Conservation (phyloP, 2,797 vertebrate genomes). For the Gymnoscopelus braueri region DNA sequence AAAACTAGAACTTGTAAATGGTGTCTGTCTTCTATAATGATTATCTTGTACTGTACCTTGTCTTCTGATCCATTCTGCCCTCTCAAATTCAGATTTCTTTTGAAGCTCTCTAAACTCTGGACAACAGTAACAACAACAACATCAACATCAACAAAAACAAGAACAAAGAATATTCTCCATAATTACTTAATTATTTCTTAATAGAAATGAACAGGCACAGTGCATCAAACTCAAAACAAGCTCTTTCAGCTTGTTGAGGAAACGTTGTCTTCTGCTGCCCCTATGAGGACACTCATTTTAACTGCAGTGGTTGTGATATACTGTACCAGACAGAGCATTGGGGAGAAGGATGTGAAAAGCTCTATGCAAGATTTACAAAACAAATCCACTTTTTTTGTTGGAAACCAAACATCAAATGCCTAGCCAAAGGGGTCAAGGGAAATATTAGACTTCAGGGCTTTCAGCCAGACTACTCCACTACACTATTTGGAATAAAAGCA, state of each 20-base stretch:
- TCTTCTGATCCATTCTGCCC: constrained; percentile 95
- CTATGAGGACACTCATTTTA: constrained; percentile 58
- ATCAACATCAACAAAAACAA: background rate
- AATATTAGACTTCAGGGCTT: too few relatives aligned
- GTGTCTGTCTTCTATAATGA: background rate
- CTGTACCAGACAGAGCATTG: background rate
- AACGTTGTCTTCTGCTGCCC: constrained; percentile 73
- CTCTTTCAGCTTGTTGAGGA: background rate
- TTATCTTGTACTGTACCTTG: constrained; percentile 84
- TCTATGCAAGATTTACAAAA: background rate
- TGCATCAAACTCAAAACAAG: constrained; percentile 1
- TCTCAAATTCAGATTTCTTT: constrained; percentile 95
- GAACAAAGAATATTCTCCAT: background rate
- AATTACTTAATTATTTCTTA: background rate
- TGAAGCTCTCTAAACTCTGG: constrained; percentile 94
- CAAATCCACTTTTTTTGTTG: background rate
- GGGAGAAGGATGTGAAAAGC: background rate
- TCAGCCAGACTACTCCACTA: too few relatives aligned
- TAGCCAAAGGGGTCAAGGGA: too few relatives aligned
- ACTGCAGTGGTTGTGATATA: constrained; percentile 48
- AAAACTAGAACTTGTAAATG: background rate
- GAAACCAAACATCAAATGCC: too few relatives aligned
- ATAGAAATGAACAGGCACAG: background rate
- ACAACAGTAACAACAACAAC: constrained; percentile 6
- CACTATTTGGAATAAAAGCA: background rate